A percentile compares a stretch with the other conserved stretches of the same genome.
Evolutionary conservation across 2,797 vertebrate genomes (phyloP).

Genomic region (Melanotaenia boesemani): DNA sequence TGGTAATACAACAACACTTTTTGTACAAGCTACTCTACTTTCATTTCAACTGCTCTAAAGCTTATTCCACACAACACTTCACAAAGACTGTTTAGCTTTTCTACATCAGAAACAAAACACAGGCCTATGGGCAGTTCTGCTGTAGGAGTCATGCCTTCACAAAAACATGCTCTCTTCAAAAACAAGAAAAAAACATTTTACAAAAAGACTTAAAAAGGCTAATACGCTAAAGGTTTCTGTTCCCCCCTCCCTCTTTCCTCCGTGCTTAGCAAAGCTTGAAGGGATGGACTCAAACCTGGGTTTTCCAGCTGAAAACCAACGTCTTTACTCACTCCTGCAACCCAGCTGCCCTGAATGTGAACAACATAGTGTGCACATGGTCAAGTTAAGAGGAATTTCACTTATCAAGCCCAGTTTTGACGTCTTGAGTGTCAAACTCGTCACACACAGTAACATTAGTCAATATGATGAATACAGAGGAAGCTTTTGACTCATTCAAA

Average conservation of each 20-base stretch:
- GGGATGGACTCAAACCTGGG: constrained; percentile 6
- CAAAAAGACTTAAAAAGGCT: not conserved
- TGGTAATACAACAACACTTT: constrained; percentile 30
- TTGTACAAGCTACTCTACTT: constrained; percentile 54
- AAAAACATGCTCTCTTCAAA: constrained; percentile 66
- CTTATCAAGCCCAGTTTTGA: constrained; percentile 10
- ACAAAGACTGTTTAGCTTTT: constrained; percentile 30
- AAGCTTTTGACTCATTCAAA: constrained; percentile 17
- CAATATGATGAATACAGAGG: not conserved
- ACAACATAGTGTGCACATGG: constrained; percentile 3
- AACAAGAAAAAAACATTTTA: constrained; percentile 2
- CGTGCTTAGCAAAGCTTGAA: constrained; percentile 3
- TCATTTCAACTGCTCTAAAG: constrained; percentile 35
- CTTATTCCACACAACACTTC: constrained; percentile 39
- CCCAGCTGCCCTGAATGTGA: constrained; percentile 24
- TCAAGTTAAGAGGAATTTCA: constrained; percentile 28
- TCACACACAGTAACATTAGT: constrained; percentile 12
- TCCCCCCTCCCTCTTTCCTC: constrained; percentile 4
- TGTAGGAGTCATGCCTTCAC: constrained; percentile 57
- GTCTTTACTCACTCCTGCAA: constrained; percentile 1
- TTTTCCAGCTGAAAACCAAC: not conserved
- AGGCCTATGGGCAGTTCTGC: constrained; percentile 25
- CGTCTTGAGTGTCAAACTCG: constrained; percentile 13
- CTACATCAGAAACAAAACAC: constrained; percentile 22
- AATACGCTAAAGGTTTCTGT: not conserved